phyloP scores from a whole-genome alignment of 2,113 vertebrate genomes.

The Austrofundulus limnaeus region DNA sequence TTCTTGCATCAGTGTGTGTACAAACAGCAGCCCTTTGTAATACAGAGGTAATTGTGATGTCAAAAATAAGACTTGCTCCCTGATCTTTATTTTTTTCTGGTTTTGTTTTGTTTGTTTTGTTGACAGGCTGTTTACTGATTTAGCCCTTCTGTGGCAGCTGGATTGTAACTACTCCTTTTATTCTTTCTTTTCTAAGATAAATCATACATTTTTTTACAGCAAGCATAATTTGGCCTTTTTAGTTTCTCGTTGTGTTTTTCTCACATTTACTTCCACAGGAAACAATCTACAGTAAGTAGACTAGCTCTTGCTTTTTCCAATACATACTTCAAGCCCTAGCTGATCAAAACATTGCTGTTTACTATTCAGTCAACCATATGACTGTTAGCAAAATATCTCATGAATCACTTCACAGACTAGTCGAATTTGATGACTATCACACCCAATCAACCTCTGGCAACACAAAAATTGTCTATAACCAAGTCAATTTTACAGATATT shows the following conservation, averaged over 20 bases:
- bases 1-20: background rate
- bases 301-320: too few species aligned
- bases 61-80: slow-evolving; percentile 7
- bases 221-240: slow-evolving; percentile 40
- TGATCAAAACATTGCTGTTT: too few species aligned
- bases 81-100: background rate
- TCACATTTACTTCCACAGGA: slow-evolving; percentile 19
- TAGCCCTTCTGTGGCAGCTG: slow-evolving; percentile 26
- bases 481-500: too few species aligned
- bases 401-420: too few species aligned
- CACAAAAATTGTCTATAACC: too few species aligned
- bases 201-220: slow-evolving; percentile 63
- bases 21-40: background rate
- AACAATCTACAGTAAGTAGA: slow-evolving; percentile 11
- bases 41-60: background rate
- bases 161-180: slow-evolving; percentile 37
- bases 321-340: too few species aligned
- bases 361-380: too few species aligned
- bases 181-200: slow-evolving; percentile 50
- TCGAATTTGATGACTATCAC: too few species aligned
- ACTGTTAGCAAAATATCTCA: too few species aligned
- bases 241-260: slow-evolving; percentile 19
- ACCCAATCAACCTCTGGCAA: too few species aligned
- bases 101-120: slow-evolving; percentile 13
- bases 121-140: slow-evolving; percentile 23